Evolutionary conservation across 2,888 invertebrate genomes (phyloP), one percentile per base, ranked within the genome.

Genomic region (Meteorus colon): DNA sequence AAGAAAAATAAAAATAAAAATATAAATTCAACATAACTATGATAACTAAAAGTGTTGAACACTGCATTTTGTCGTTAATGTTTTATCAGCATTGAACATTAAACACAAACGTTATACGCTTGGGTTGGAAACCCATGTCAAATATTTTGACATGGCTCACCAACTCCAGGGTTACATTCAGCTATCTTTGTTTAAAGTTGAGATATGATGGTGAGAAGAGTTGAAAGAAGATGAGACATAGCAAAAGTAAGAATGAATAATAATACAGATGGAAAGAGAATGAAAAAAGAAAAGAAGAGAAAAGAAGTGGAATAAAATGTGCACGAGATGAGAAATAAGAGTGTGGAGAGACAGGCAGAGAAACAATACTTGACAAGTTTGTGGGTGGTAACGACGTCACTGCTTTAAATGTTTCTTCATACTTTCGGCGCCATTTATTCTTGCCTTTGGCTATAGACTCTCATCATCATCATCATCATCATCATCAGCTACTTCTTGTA

Each of bases 81-180:
- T 55, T 73, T 48, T 37, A 62, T 69, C 75, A 73, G 76, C 78
- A 74, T 69, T 77, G 76, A 78, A 74, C n/a, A n/a, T 48, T n/a
- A 16, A 48, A 48, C 48, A 55, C 55, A 55, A 55, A 55, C 4
- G 19, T 19, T 55, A 6, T 55, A 55, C 55, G 19, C 19, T 55
- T 55, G 19, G 55, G 55, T 55, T 55, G 55, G 19, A 55, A 73
- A 84, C 84, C 84, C 84, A 83, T 82, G 79, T 84, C 84, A 84
- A 84, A 84, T 81, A 80, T 83, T 83, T 82, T 84, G 84, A 84
- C 84, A 80, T 81, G 75, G 77, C 76, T 72, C 66, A 68, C 72
- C 68, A 67, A 68, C 76, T 63, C 48, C 66, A 66, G 59, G 16
- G 27, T 34, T 70, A 75, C 60, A 66, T n/a, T 4, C 4, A 31